A percentile compares a stretch with the other conserved stretches of the same genome.
Conservation (phyloP, 2,888 invertebrate genomes). For the Cataglyphis altisquamis region DNA sequence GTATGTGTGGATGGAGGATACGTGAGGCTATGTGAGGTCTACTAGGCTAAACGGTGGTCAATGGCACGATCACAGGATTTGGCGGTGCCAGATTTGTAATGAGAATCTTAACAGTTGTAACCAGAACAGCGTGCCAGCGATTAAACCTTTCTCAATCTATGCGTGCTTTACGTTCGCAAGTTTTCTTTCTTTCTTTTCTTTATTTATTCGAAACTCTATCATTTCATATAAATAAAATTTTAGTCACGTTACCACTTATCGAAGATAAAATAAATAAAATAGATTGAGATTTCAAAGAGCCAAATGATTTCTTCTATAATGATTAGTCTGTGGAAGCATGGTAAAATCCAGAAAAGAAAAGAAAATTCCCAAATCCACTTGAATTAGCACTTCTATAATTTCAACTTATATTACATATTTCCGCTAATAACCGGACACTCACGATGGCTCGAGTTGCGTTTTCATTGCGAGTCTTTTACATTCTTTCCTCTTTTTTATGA, state of each 20-base stretch:
- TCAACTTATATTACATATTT: constrained; percentile 14
- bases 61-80: constrained; percentile 41
- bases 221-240: background rate
- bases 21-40: constrained; percentile 20
- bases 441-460: background rate
- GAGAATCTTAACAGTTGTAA: constrained; percentile 54
- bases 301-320: background rate
- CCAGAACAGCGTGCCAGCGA: constrained; percentile 37
- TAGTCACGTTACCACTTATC: background rate
- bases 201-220: background rate
- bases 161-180: background rate
- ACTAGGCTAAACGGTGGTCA: constrained; percentile 38
- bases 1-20: too few relatives aligned
- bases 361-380: background rate
- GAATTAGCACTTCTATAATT: background rate
- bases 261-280: background rate
- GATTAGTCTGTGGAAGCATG: background rate
- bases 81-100: constrained; percentile 51
- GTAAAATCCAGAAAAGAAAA: background rate
- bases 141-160: constrained; percentile 31
- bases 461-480: background rate
- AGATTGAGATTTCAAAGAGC: background rate
- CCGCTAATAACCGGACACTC: constrained; percentile 11
- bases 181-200: background rate
- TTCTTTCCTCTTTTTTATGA: constrained; percentile 24